Conservation (phyloP, 2,797 vertebrate genomes). For the Acanthurus lineatus region DNA sequence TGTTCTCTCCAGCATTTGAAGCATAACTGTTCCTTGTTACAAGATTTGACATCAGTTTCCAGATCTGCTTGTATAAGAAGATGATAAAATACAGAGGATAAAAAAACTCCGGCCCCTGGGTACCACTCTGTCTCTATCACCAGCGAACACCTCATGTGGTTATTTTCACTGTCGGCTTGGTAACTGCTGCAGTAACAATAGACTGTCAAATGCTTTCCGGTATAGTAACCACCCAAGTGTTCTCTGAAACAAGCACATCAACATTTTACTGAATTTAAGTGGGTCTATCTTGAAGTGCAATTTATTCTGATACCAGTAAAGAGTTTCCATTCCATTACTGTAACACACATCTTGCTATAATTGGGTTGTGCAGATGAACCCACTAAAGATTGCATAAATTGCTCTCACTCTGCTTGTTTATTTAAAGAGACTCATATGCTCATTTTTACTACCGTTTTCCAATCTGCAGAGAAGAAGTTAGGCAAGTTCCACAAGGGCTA, state of each 20-base stretch:
- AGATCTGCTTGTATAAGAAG: conserved; percentile 15
- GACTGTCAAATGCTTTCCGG: conserved; percentile 19
- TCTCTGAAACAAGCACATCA: conserved; percentile 24
- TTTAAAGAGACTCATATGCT: conserved; percentile 33
- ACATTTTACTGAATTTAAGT: conserved; percentile 32
- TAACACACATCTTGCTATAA: conserved; percentile 41
- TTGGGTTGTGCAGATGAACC: conserved; percentile 28
- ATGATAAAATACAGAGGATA: conserved; percentile 17
- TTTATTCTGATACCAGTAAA: conserved; percentile 28
- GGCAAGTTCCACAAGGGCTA: neutral
- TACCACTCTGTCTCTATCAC: conserved; percentile 9
- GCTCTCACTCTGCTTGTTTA: conserved; percentile 32
- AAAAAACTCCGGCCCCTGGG: neutral
- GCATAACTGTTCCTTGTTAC: conserved; percentile 30
- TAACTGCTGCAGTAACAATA: conserved; percentile 4
- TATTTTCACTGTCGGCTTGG: conserved; percentile 30
- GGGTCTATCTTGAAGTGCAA: conserved; percentile 31
- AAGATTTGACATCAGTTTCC: conserved; percentile 32
- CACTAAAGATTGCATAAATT: conserved; percentile 32
- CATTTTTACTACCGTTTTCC: neutral
- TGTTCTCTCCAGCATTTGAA: conserved; percentile 33
- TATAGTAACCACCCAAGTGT: neutral
- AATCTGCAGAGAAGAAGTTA: neutral
- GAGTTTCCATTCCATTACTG: conserved; percentile 21
- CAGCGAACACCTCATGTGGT: neutral